Base-by-base conservation (phyloP, 2,113 vertebrate species). In the Myotis davidii region DNA sequence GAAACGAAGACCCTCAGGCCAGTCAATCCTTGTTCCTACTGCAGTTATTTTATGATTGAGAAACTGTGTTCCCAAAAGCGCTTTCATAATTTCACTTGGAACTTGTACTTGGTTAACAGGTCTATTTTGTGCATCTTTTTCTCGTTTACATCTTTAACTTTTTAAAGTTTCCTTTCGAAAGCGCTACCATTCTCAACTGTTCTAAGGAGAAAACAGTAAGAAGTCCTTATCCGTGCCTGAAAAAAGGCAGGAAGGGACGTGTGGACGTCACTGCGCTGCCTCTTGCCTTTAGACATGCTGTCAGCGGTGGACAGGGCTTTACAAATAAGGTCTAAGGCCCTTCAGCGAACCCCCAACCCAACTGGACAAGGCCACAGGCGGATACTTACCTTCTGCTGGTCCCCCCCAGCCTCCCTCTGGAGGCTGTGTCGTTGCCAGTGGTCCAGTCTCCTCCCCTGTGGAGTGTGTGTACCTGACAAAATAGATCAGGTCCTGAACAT, bases 401-500 rank as follows among this genome's bases (percentile, higher is more conserved):
- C 82, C 37, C 3, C 32, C 45, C 84, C 37, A 50, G 73, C 74
- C 59, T 7, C 97, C 94, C 67, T 96, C 85, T 6, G 91, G 70
- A 70, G 94, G 77, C 9, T 48, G 64, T 32, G 95, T 11, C 48
- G 92, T 76, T 29, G 84, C 95, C 85, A 98, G 97, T 2, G 98
- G 98, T 25, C 94, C 90, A 13, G 98, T 98, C 79, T 99, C 99
- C 81, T 98, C 98, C 70, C 78, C 97, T 17, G 98, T 92, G 0
- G 98, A 99, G 61, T 99, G 99, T 96, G 98, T 99, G 95, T 99
- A 98, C 90, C 99, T 98, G 39, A 99, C 98, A 39, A 98, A 99
- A 97, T 99, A 99, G 39, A 99, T 98, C 37, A 99, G 97, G 97
- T 99, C 99, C 97, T 99, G 99, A 96, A 99, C 98, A 37, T 99